These are phyloP conservation scores for Syngnathoides biaculeatus DNA, from an alignment of 2,113 vertebrate species.

Conservation along the genomic window DNA sequence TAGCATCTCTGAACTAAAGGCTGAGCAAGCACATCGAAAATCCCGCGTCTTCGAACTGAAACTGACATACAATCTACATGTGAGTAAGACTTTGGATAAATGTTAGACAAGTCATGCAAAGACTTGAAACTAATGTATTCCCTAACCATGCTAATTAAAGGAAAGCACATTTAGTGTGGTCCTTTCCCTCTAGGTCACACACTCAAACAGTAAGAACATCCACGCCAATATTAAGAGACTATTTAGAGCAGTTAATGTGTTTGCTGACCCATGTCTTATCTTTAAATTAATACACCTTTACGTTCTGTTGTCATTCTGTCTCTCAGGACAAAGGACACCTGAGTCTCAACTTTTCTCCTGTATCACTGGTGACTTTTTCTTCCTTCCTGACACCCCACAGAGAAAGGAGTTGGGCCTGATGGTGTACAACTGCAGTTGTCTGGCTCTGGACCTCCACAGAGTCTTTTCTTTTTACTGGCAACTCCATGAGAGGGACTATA, in stretches of 20 bases:
- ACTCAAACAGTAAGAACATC: conserved; percentile 21
- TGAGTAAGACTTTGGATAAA: neutral
- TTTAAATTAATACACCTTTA: neutral
- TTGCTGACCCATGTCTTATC: neutral
- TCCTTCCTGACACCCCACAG: conserved; percentile 63
- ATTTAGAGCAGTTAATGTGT: conserved; percentile 12
- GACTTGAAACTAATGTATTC: neutral
- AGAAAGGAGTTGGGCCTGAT: conserved; percentile 92
- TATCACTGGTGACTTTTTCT: conserved; percentile 11
- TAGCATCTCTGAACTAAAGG: neutral
- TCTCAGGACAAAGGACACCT: neutral
- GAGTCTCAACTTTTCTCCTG: conserved; percentile 29
- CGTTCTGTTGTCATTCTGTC: neutral
- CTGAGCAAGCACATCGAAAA: neutral
- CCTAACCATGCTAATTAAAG: neutral
- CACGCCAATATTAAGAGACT: neutral
- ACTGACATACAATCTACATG: neutral
- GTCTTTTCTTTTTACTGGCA: conserved; percentile 85
- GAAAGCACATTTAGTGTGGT: neutral
- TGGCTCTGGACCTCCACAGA: conserved; percentile 89
- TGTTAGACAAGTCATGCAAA: neutral
- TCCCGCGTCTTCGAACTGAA: neutral
- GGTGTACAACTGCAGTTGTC: conserved; percentile 92
- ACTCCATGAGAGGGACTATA: conserved; percentile 73
- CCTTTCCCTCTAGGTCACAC: conserved; percentile 10